Conservation (phyloP, 2,797 vertebrate genomes). For the Silurus lanzhouensis region DNA sequence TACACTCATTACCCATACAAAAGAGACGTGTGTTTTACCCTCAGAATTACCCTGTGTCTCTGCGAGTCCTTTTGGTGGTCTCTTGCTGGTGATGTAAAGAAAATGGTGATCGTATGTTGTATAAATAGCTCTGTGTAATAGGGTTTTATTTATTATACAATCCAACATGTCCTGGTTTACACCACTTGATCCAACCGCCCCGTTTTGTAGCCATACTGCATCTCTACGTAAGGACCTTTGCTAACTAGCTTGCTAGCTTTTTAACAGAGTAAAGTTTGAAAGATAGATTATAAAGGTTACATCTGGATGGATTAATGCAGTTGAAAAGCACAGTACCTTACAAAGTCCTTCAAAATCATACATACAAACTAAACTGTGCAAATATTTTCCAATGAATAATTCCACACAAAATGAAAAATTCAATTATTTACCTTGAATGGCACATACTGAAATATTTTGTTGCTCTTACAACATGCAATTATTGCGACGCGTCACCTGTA, state of each 20-base stretch:
- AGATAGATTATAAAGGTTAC: too few species aligned
- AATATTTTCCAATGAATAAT: not conserved
- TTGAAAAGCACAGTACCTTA: not conserved
- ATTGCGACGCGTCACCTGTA: not conserved
- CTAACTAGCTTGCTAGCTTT: not conserved
- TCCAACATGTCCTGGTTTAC: not conserved
- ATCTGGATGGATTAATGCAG: not conserved
- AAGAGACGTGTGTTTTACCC: not conserved
- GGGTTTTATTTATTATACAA: not conserved
- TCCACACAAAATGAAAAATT: not conserved
- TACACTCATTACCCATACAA: not conserved
- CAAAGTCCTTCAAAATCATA: too few species aligned
- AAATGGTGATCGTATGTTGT: not conserved
- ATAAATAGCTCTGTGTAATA: not conserved
- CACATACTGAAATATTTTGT: not conserved
- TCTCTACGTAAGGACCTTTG: not conserved
- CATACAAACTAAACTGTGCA: not conserved
- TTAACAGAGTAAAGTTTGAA: not conserved
- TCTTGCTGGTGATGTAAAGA: not conserved
- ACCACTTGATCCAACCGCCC: not conserved
- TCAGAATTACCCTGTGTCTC: not conserved
- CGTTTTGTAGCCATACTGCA: not conserved
- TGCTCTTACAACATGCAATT: not conserved
- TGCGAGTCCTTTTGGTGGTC: not conserved
- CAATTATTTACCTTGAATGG: not conserved